These are phyloP conservation scores for Acanthornis magna DNA, from an alignment of 2,797 vertebrate species.

Conservation along the genomic window DNA sequence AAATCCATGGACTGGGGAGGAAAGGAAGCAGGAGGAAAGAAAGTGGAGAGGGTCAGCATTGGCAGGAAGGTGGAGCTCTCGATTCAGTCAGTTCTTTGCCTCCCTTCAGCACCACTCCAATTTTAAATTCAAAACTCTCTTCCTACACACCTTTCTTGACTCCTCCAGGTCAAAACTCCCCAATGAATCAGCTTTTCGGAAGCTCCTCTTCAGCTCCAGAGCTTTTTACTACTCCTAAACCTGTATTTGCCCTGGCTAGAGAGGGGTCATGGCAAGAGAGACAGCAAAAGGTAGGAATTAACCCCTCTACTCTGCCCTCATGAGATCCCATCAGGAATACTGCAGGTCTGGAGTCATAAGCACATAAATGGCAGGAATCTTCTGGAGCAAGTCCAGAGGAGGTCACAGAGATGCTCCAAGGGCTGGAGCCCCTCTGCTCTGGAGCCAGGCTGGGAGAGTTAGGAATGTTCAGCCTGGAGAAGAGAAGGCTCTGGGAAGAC, in stretches of 20 bases:
- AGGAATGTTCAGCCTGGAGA: background rate
- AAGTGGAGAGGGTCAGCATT: background rate
- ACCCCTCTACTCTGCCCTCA: background rate
- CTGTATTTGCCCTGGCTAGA: background rate
- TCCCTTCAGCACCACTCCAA: background rate
- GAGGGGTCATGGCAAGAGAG: background rate
- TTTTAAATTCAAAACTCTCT: background rate
- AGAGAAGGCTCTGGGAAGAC: fast-evolving
- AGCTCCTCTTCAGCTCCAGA: background rate
- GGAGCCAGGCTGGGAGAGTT: background rate
- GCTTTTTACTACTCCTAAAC: background rate
- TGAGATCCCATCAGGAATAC: background rate
- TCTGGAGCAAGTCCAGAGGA: fast-evolving
- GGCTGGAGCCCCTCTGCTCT: background rate
- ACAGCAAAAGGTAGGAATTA: background rate
- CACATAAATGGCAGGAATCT: background rate
- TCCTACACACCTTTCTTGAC: background rate
- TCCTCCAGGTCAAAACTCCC: background rate
- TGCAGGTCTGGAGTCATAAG: background rate
- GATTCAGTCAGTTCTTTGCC: background rate
- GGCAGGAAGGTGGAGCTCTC: background rate
- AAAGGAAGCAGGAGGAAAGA: background rate
- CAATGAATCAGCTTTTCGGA: background rate
- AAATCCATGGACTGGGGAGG: background rate
- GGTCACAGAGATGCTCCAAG: fast-evolving